These are phyloP conservation scores for Macaria notata DNA, from an alignment of 2,888 invertebrate species.

Conservation along the genomic window DNA sequence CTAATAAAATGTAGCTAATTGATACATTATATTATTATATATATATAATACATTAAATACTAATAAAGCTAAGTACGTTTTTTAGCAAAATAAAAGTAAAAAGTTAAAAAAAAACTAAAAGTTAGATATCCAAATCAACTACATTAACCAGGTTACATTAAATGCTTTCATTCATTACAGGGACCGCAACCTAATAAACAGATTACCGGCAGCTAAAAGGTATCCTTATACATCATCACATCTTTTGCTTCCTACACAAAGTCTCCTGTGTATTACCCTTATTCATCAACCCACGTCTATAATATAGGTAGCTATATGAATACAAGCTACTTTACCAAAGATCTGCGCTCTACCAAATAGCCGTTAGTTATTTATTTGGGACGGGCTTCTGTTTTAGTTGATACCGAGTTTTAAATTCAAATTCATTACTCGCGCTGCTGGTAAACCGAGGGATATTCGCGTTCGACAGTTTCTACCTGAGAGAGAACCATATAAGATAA, in stretches of 20 bases:
- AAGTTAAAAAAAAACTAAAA: too few species aligned
- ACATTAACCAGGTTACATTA: too few species aligned
- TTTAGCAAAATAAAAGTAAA: too few species aligned
- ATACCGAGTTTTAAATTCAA: slow-evolving; percentile 31
- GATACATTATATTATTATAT: too few species aligned
- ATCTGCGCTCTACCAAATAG: slow-evolving; percentile 16
- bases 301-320: slow-evolving; percentile 3
- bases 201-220: too few species aligned
- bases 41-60: too few species aligned
- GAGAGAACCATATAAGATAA: background rate
- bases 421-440: slow-evolving; percentile 29
- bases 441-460: slow-evolving; percentile 24
- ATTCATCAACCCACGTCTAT: slow-evolving; percentile 22
- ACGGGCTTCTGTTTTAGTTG: slow-evolving; percentile 17
- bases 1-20: too few species aligned
- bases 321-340: slow-evolving; percentile 10
- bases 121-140: too few species aligned
- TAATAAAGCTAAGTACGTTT: too few species aligned
- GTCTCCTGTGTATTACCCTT: slow-evolving; percentile 22
- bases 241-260: slow-evolving; percentile 10
- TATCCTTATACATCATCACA: slow-evolving; percentile 5
- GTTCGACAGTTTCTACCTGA: slow-evolving; percentile 31
- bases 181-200: too few species aligned
- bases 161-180: too few species aligned
- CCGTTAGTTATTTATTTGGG: slow-evolving; percentile 25